Evolutionary conservation across 2,888 invertebrate genomes (phyloP).

Genomic region (Ptilodon capucinus): DNA sequence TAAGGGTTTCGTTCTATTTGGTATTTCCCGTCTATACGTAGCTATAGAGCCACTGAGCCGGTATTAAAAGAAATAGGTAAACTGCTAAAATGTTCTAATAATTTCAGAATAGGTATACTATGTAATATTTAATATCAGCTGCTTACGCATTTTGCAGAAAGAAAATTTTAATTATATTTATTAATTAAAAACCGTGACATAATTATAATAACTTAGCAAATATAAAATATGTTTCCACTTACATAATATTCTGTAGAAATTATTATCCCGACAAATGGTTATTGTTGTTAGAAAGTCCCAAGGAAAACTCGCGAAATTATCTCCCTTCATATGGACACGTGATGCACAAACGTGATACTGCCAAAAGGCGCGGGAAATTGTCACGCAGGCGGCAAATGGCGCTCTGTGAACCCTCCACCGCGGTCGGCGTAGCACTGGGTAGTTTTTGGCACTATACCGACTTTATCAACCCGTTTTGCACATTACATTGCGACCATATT

Average conservation of each 20-base stretch:
- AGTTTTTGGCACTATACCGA: conserved; percentile 62
- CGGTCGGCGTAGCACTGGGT: conserved; percentile 65
- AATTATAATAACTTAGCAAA: no score
- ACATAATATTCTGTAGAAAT: conserved; percentile 73
- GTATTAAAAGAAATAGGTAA: no score
- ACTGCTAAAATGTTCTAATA: no score
- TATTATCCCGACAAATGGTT: conserved; percentile 64
- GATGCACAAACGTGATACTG: conserved; percentile 37
- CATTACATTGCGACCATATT: conserved; percentile 32
- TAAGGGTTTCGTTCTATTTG: no score
- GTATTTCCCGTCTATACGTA: no score
- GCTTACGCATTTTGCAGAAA: no score
- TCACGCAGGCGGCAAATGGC: conserved; percentile 23
- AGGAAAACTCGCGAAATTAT: conserved; percentile 48
- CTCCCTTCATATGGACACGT: conserved; percentile 73
- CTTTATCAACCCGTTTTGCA: conserved; percentile 48
- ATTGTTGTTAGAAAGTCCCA: conserved; percentile 52
- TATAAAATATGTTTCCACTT: conserved; percentile 27
- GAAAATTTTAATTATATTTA: no score
- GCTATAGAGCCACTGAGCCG: no score
- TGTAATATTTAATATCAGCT: no score
- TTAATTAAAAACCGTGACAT: no score
- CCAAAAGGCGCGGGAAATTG: conserved; percentile 50
- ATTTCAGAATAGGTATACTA: no score
- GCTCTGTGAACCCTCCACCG: conserved; percentile 52